A percentile compares a stretch with the other conserved stretches of the same genome.
phyloP scores from a whole-genome alignment of 2,888 invertebrate genomes.

The Erebia palarica region DNA sequence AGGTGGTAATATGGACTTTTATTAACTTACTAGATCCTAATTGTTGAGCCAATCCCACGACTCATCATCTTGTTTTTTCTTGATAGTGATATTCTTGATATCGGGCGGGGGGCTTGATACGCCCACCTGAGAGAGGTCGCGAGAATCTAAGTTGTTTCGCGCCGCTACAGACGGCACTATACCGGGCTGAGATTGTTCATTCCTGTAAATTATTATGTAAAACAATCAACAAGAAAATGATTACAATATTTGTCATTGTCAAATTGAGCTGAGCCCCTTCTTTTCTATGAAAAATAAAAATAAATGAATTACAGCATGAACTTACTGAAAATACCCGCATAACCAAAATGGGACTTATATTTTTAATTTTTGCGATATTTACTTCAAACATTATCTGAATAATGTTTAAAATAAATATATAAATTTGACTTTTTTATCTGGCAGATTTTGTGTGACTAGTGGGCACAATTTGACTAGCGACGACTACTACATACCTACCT shows the following conservation, averaged over 20 bases:
- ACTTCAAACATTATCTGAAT: too few relatives aligned
- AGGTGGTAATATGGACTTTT: not conserved
- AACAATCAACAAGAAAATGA: not conserved
- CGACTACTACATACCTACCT: too few relatives aligned
- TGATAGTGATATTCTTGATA: constrained; percentile 60
- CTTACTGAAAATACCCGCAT: too few relatives aligned
- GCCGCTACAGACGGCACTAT: constrained; percentile 63
- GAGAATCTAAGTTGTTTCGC: constrained; percentile 64
- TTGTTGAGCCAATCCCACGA: constrained; percentile 78
- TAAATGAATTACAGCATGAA: too few relatives aligned
- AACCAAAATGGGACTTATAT: too few relatives aligned
- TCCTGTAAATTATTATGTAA: constrained; percentile 51
- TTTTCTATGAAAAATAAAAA: too few relatives aligned
- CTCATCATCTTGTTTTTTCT: constrained; percentile 59
- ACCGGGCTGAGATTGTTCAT: constrained; percentile 68
- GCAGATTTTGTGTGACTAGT: too few relatives aligned
- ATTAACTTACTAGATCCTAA: constrained; percentile 44
- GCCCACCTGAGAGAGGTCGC: constrained; percentile 70
- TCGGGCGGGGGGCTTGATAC: constrained; percentile 67
- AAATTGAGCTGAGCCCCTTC: not conserved
- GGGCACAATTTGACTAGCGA: too few relatives aligned
- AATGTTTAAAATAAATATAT: too few relatives aligned
- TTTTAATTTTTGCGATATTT: too few relatives aligned
- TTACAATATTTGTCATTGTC: not conserved
- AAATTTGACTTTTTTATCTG: too few relatives aligned